phyloP scores from a whole-genome alignment of 2,797 vertebrate genomes.

The Melanotaenia nigrans region DNA sequence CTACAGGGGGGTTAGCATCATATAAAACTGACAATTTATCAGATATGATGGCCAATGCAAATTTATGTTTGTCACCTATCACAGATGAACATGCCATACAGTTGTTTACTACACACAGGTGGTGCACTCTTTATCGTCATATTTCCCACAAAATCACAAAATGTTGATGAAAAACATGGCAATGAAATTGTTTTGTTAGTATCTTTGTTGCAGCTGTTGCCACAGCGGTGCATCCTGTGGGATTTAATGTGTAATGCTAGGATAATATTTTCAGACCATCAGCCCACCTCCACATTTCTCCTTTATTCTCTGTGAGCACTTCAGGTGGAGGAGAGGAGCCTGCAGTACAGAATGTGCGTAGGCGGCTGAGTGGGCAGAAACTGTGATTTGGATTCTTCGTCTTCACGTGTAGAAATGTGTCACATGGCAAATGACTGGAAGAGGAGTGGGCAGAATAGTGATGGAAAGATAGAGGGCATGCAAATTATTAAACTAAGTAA shows the following conservation, averaged over 20 bases:
- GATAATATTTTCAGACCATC: slow-evolving; percentile 40
- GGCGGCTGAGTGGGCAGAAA: slow-evolving; percentile 53
- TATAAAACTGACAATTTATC: slow-evolving; percentile 6
- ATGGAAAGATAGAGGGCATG: slow-evolving; percentile 12
- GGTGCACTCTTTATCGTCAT: background rate
- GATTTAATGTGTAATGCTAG: slow-evolving; percentile 21
- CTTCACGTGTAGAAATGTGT: slow-evolving; percentile 51
- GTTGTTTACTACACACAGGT: background rate
- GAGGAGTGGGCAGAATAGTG: slow-evolving; percentile 55
- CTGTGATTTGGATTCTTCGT: slow-evolving; percentile 36
- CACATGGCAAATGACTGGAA: slow-evolving; percentile 54
- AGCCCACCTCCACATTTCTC: slow-evolving; percentile 41
- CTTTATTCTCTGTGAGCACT: slow-evolving; percentile 27
- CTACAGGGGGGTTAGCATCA: background rate
- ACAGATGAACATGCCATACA: background rate
- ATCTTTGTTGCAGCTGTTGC: background rate
- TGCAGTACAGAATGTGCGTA: slow-evolving; percentile 56
- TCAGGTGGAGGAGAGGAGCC: slow-evolving; percentile 54
- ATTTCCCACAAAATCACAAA: background rate
- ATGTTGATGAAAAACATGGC: background rate
- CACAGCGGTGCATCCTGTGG: slow-evolving; percentile 7
- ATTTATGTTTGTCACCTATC: background rate
- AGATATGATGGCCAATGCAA: background rate
- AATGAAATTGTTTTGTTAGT: background rate
- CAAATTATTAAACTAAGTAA: slow-evolving; percentile 15